Evolutionary conservation across 2,888 invertebrate genomes (phyloP).

Genomic region (Ophioninae sp.): DNA sequence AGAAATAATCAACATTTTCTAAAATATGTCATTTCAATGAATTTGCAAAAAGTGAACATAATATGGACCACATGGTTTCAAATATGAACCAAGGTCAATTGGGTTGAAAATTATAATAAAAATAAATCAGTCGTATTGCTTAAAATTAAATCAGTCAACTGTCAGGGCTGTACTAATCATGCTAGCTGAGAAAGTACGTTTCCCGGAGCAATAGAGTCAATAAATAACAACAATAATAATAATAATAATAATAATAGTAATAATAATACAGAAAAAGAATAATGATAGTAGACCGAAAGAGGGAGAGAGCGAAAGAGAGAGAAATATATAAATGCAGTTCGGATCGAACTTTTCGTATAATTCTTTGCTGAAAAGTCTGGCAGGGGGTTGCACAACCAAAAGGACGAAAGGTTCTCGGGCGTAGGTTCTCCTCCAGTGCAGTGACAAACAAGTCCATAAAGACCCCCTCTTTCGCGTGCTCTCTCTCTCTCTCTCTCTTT

Average conservation of each 20-base stretch:
- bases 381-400: conserved; percentile 26
- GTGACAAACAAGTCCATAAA: conserved; percentile 78
- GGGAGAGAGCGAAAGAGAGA: conserved; percentile 63
- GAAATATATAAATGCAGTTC: conserved; percentile 65
- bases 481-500: background rate
- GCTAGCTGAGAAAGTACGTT: background rate
- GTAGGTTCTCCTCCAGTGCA: conserved; percentile 47
- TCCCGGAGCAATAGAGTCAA: background rate
- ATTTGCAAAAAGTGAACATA: too few species aligned
- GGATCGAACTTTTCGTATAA: conserved; percentile 74
- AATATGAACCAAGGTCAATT: too few species aligned
- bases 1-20: too few species aligned
- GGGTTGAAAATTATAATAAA: too few species aligned
- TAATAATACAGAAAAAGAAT: background rate
- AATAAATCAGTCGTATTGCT: too few species aligned
- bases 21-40: too few species aligned
- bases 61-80: too few species aligned
- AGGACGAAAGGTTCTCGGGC: conserved; percentile 20
- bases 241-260: conserved; percentile 11
- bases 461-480: conserved; percentile 59
- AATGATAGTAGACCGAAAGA: conserved; percentile 64
- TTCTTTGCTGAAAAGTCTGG: conserved; percentile 69
- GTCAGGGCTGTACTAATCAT: too few species aligned
- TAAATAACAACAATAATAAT: background rate
- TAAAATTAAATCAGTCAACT: too few species aligned